Evolutionary conservation across 2,888 invertebrate genomes (phyloP), one percentile per base, ranked within the genome.

Genomic region (Drosophila demipolita): DNA sequence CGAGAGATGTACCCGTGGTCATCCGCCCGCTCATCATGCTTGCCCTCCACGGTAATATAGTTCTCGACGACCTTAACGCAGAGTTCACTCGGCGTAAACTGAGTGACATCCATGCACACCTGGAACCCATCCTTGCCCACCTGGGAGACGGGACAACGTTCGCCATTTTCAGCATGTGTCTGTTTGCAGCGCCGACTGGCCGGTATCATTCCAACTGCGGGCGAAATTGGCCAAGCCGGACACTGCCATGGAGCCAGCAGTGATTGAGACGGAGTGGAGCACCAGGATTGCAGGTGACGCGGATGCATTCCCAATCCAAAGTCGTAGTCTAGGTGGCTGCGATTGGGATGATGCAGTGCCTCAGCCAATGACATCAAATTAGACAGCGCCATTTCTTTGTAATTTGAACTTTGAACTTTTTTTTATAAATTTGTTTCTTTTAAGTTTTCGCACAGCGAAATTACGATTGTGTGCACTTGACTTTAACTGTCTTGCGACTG

Each of bases 61-160:
- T 95, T 95, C n/a, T 96, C 97, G 0, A 96, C 94, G 0, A 96
- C 96, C 91, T 96, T 97, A 33, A 97, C 97, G 3, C 94, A 94
- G 49, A 97, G 95, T 92, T 97, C 97, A 23, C 96, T 95, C 0
- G 97, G 97, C n/a, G 94, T 93, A 87, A 97, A 97, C 82, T 97
- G 96, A 86, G 96, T 95, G 0, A 97, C 96, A 89, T 97, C 97
- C 83, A 97, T 93, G 83, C 95, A 95, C 12, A 96, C 95, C 90
- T 96, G 95, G 75, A 96, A 96, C 70, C 95, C 95, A 83, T 96
- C 95, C n/a, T 95, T 95, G 87, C 95, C 95, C 71, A 84, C 66
- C 42, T 84, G 73, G 0, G 75, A n/a, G 15, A 63, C 52, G 0
- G 88, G 74, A 45, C 50, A 66, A n/a, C 23, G 23, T 53, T 57